Base-by-base conservation (phyloP, 1,140 invertebrate species). In the Pseudobourletiella spinata region DNA sequence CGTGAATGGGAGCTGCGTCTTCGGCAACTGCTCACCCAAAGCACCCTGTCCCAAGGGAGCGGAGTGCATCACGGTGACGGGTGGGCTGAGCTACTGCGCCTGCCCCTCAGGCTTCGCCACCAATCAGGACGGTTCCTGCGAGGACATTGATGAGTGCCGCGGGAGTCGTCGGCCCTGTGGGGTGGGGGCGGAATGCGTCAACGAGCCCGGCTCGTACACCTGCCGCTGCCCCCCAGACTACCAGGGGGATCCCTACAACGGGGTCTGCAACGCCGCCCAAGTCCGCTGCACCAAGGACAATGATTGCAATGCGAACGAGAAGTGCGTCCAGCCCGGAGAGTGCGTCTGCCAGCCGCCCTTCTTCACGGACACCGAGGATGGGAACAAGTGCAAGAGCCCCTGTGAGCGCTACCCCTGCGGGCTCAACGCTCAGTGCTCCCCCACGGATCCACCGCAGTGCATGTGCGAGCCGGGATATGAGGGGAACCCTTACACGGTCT, bases 401-500 rank as follows among this genome's bases (percentile, higher is more conserved):
- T 73, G 63, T 30, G 62, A 71, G 54, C 32, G 67, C 57, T 66
- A 35, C 73, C 83, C 86, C 1, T 96, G 93, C 72, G 91, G 92
- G 18, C 84, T 90, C n/a, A 95, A 95, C 74, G 86, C 90, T 1
- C 88, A 89, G 76, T 95, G 91, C 72, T 89, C 86, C 3, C 88
- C 90, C 3, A 88, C 84, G 58, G 89, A 93, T 78, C 89, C 89
- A 20, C 90, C 90, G 6, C 83, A 82, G 70, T 95, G 91, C 73
- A 84, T 89, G 80, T 95, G 91, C 72, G 82, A 86, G 72, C 76
- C 83, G 50, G 90, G 91, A 2, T 92, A 84, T 71, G 85, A 86
- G 73, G 88, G 89, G 20, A 86, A 91, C 76, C 86, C 90, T 0
- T 81, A 87, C 43, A 81, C 82, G 61, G 89, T 88, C 11, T 93